Evolutionary conservation across 2,888 invertebrate species (phyloP), one percentile per base, ranked within the genome.

Genomic region (Mesorhabditis spiculigera): DNA sequence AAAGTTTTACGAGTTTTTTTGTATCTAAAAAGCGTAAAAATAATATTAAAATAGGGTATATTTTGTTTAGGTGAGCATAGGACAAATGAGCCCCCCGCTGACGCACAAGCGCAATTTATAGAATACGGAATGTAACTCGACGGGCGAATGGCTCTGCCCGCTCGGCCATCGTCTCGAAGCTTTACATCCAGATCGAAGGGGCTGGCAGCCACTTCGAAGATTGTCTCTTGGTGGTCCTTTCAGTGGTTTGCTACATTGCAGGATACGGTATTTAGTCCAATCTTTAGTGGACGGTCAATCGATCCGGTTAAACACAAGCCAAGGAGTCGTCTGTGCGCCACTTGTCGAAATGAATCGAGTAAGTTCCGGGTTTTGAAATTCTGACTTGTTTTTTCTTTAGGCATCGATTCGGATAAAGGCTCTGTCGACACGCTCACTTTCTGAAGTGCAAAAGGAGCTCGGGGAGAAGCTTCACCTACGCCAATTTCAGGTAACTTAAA

Each of bases 331-430:
- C n/a, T 50, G 58, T n/a, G 58, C 8, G 58, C 58, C 58, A n/a
- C 58, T 50, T 50, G 58, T 50, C 58, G 58, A 50, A 50, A 50
- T 50, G 58, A 10, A 50, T 13, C 58, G n/a, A n/a, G 58, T 50
- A 50, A 13, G 58, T 50, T 50, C n/a, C 58, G n/a, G 8, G 58
- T 13, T 50, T 50, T 50, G n/a, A 50, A 28, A 28, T 28, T 28
- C 28, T 28, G 28, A 28, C 28, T 28, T 28, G 8, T 50, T n/a
- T n/a, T n/a, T 50, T 50, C n/a, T 50, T n/a, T n/a, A 50, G 58
- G 58, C 58, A n/a, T 50, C 58, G 8, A 10, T 50, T 50, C 58
- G n/a, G 10, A 13, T 10, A n/a, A 50, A 50, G n/a, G n/a, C 58
- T n/a, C 58, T 50, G 10, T 50, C 58, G 3, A 50, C 8, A 50